phyloP scores from a whole-genome alignment of 1,140 invertebrate genomes.

The Pectinophora gossypiella region DNA sequence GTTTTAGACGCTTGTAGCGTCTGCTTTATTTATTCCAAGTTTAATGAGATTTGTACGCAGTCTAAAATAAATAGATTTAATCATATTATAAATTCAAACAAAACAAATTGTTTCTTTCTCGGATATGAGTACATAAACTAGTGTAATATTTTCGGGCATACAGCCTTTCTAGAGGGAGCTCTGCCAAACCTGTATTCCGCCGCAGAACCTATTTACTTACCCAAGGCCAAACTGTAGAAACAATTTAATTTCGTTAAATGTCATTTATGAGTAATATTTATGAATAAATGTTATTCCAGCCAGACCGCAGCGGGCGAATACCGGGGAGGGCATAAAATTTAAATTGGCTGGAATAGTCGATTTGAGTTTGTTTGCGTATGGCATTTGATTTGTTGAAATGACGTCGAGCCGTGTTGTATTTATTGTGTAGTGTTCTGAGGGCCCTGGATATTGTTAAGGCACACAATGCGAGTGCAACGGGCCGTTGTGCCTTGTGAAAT shows the following conservation, averaged over 20 bases:
- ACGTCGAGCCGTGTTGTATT: slow-evolving; percentile 45
- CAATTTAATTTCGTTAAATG: slow-evolving; percentile 5
- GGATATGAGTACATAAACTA: too few relatives aligned
- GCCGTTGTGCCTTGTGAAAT: slow-evolving; percentile 72
- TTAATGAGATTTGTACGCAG: too few relatives aligned
- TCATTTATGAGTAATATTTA: slow-evolving; percentile 10
- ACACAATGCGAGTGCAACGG: slow-evolving; percentile 67
- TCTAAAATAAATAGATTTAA: too few relatives aligned
- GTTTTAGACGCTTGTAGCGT: too few relatives aligned
- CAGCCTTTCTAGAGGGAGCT: too few relatives aligned
- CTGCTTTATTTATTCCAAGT: too few relatives aligned
- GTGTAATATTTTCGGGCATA: too few relatives aligned
- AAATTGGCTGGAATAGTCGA: slow-evolving; percentile 48
- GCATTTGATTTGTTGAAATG: slow-evolving; percentile 56
- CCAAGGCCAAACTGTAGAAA: not conserved
- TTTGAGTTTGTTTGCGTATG: slow-evolving; percentile 50
- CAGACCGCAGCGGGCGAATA: not conserved
- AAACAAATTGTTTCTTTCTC: too few relatives aligned
- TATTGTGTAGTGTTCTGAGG: slow-evolving; percentile 51
- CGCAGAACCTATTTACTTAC: not conserved
- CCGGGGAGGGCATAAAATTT: slow-evolving; percentile 35
- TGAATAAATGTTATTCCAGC: not conserved
- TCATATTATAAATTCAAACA: too few relatives aligned
- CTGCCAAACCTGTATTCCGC: too few relatives aligned
- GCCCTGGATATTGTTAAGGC: slow-evolving; percentile 65